A percentile compares a stretch with the other conserved stretches of the same genome.
Conservation (phyloP, 2,797 vertebrate genomes). For the Pangasius krempfi region DNA sequence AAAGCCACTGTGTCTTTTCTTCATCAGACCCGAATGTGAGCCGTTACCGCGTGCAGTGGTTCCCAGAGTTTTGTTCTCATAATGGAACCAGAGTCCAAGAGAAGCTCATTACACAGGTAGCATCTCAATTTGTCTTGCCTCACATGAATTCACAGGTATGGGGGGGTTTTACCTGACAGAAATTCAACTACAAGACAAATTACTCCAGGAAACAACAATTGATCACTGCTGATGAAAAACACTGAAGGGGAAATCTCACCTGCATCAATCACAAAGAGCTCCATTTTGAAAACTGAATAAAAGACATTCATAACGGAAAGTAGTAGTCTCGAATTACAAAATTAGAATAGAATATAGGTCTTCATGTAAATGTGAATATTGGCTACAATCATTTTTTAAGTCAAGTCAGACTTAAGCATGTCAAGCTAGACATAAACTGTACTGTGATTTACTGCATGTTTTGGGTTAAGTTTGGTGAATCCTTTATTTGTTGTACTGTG, state of each 20-base stretch:
- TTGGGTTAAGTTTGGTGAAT: neutral
- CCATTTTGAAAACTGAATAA: slow-evolving; percentile 14
- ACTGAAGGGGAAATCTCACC: slow-evolving; percentile 24
- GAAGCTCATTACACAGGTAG: slow-evolving; percentile 80
- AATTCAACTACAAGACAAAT: slow-evolving; percentile 39
- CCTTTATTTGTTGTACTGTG: neutral
- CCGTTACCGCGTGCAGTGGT: slow-evolving; percentile 85
- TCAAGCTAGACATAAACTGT: neutral
- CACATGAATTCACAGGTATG: slow-evolving; percentile 35
- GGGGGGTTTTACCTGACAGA: slow-evolving; percentile 34
- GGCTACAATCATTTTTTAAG: neutral
- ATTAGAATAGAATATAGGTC: slow-evolving; percentile 1
- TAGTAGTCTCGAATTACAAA: neutral
- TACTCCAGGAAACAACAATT: slow-evolving; percentile 34
- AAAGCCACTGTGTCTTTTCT: slow-evolving; percentile 24
- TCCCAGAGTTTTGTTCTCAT: slow-evolving; percentile 80
- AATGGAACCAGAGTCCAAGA: slow-evolving; percentile 76
- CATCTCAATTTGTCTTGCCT: slow-evolving; percentile 6
- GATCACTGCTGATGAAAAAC: slow-evolving; percentile 41
- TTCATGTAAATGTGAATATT: neutral
- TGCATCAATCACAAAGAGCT: slow-evolving; percentile 22
- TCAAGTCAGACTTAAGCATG: neutral
- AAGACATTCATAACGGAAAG: neutral
- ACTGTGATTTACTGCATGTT: neutral
- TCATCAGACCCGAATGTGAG: slow-evolving; percentile 71